phyloP scores from a whole-genome alignment of 2,113 vertebrate genomes.

The Thalassoma bifasciatum region DNA sequence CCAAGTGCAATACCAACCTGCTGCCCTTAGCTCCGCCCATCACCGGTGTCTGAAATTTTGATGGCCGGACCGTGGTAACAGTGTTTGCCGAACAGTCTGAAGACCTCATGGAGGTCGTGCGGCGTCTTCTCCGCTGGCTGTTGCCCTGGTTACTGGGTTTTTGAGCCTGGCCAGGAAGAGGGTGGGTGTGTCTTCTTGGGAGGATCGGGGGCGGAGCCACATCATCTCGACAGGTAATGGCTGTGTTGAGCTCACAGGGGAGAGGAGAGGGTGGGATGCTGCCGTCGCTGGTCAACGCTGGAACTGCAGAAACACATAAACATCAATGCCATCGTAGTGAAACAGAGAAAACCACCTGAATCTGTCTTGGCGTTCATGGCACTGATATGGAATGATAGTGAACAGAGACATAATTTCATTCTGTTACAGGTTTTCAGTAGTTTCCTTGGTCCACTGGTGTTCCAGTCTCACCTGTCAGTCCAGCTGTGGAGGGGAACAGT shows the following conservation, averaged over 20 bases:
- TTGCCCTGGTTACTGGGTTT: slow-evolving; percentile 37
- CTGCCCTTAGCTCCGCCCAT: slow-evolving; percentile 54
- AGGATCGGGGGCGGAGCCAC: slow-evolving; percentile 87
- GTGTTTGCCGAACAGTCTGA: slow-evolving; percentile 22
- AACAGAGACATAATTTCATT: too few species aligned
- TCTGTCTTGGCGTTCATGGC: too few species aligned
- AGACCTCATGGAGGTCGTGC: slow-evolving; percentile 81
- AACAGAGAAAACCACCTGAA: too few species aligned
- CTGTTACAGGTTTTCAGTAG: too few species aligned
- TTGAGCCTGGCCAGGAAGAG: slow-evolving; percentile 55
- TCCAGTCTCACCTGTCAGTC: slow-evolving; percentile 41
- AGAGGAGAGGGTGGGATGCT: slow-evolving; percentile 74
- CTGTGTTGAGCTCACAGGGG: slow-evolving; percentile 90
- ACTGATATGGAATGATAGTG: too few species aligned
- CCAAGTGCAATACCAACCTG: slow-evolving; percentile 26
- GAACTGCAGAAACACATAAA: slow-evolving; percentile 14
- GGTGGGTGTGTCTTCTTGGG: slow-evolving; percentile 78
- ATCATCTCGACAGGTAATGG: slow-evolving; percentile 91
- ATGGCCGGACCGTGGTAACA: slow-evolving; percentile 29
- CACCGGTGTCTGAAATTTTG: slow-evolving; percentile 76
- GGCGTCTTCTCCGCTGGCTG: slow-evolving; percentile 82
- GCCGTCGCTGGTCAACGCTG: slow-evolving; percentile 46
- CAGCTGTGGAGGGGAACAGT: slow-evolving; percentile 32
- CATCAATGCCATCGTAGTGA: too few species aligned
- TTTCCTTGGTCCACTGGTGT: neutral